Base-by-base conservation (phyloP, 2,888 invertebrate genomes). In the Gandaritis pyraliata region DNA sequence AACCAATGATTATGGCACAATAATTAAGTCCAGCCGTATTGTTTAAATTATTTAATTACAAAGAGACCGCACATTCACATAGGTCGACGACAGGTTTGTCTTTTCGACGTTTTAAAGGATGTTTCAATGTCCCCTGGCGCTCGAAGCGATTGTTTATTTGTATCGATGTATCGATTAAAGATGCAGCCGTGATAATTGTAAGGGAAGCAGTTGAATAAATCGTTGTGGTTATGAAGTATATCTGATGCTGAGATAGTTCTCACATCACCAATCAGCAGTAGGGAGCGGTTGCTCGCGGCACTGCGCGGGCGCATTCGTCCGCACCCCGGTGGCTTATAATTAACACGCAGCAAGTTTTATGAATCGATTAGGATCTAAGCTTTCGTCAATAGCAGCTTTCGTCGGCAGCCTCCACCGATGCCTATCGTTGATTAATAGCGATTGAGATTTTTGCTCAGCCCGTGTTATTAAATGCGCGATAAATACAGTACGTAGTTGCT, bases 281-380 rank as follows among this genome's bases (percentile, higher is more conserved):
- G 79, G 83, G 75, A 79, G 78, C 77, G 73, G 69, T 74, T 72
- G 89, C 90, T 84, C 76, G 86, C 80, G 80, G 81, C 75, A 63
- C 58, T 71, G 74, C 69, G 72, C 75, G 72, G 71, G 74, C 74
- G 75, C 80, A 75, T 73, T 76, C 79, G 75, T 80, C 83, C 82
- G 86, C 88, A 85, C 83, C 78, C 79, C 91, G 79, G 92, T 92
- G 91, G 92, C 92, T 87, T 91, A 91, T 92, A 91, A 92, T 92
- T 92, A 92, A 92, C 92, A 91, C 92, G 85, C 87, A 86, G 86
- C 87, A 84, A 89, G 87, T 90, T 87, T 91, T 91, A 90, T 91
- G 88, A 91, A 90, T 87, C 88, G 92, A 92, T 92, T 92, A 90
- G 83, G 81, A 92, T 92, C 92, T 91, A 90, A 91, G 91, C 92